Evolutionary conservation across 2,888 invertebrate genomes (phyloP), one percentile per base, ranked within the genome.

Genomic region (Pheosia tremula): DNA sequence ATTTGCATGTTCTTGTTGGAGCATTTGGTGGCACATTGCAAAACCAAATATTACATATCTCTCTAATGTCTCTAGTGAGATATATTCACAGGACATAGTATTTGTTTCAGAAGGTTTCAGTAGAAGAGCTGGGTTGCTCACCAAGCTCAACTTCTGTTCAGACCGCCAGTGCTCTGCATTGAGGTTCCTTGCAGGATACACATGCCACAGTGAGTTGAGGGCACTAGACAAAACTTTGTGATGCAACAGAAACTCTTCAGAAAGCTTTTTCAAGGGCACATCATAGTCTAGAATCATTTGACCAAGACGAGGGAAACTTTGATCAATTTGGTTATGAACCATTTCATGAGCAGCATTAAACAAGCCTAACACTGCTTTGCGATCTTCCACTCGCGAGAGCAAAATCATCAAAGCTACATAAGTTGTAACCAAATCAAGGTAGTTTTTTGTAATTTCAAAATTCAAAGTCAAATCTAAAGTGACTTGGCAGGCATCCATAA

Each of bases 251-350:
- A 99, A 99, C 87, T 99, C 99, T 85, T 99, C 99, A 0, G 98
- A 97, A 0, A 99, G 94, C 83, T 99, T 99, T 84, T 98, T 98
- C 65, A 99, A 89, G 0, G 99, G 99, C 53, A 97, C 95, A 87
- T 99, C 99, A 89, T 99, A 99, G 82, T 99, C 99, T 76, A 99
- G 96, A 68, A 99, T 99, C 97, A 99, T 96, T 90, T 98, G 99
- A 0, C 99, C 99, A 57, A 99, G 94, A 11, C 99, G 95, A 5
- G 99, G 99, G 87, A 99, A 99, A 81, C 97, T 98, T 13, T 96
- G 95, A 87, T 98, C 98, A 60, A 97, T 96, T 80, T 97, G 97
- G 75, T 96, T 97, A 84, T 99, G 96, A 39, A 98, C 97, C 95
- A 99, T 96, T 93, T 99, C 99, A 93, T 98, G 98, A 4, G 99